These are phyloP conservation scores for Chaenocephalus aceratus DNA, from an alignment of 2,113 vertebrate genomes.

Conservation along the genomic window DNA sequence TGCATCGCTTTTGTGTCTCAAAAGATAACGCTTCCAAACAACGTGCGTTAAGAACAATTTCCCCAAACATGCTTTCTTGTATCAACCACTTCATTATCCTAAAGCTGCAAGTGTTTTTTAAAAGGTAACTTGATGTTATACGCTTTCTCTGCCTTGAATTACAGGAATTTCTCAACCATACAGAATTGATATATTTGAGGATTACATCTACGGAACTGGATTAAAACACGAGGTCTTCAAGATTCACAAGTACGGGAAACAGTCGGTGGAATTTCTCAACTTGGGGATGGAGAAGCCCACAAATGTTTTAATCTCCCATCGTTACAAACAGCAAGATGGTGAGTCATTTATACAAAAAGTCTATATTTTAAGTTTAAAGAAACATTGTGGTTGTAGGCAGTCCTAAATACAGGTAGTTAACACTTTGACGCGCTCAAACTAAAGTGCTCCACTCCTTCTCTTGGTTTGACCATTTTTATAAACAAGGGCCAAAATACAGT, in stretches of 20 bases:
- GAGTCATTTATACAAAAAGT: slow-evolving; percentile 43
- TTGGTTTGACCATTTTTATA: too few relatives aligned
- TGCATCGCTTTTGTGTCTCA: slow-evolving; percentile 19
- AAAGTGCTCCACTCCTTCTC: too few relatives aligned
- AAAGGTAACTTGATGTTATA: not conserved
- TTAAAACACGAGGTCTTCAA: slow-evolving; percentile 93
- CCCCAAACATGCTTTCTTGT: not conserved
- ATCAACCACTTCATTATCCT: slow-evolving; percentile 3
- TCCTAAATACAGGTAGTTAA: too few relatives aligned
- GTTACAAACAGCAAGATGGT: slow-evolving; percentile 95
- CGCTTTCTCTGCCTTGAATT: slow-evolving; percentile 26
- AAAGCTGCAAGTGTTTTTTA: slow-evolving; percentile 8
- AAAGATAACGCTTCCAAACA: slow-evolving; percentile 17
- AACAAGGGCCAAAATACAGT: too few relatives aligned
- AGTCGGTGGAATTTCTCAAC: slow-evolving; percentile 87
- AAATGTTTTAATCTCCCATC: slow-evolving; percentile 92
- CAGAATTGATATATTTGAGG: slow-evolving; percentile 96
- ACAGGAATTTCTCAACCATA: slow-evolving; percentile 94
- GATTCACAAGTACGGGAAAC: slow-evolving; percentile 94
- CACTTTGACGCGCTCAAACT: too few relatives aligned
- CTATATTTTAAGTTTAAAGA: not conserved
- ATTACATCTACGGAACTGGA: slow-evolving; percentile 96
- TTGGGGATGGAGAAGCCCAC: slow-evolving; percentile 92
- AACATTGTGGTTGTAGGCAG: too few relatives aligned
- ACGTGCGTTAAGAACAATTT: slow-evolving; percentile 9